phyloP scores from a whole-genome alignment of 2,797 vertebrate genomes.

The Lepilemur septentrionalis region DNA sequence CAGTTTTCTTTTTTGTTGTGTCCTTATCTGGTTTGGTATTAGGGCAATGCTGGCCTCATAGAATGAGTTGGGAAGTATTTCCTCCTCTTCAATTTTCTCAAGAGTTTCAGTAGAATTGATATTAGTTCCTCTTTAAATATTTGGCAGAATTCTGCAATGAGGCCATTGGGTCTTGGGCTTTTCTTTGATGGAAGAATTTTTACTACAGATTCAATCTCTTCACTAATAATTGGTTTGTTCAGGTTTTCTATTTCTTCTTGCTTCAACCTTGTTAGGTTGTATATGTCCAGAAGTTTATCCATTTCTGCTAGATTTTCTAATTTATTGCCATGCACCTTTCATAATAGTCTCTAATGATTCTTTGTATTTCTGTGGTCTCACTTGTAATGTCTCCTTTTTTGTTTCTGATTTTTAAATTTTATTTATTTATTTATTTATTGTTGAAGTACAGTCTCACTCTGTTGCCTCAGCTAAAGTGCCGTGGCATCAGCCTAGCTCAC shows the following conservation, averaged over 20 bases:
- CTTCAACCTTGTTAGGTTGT: not conserved
- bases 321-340: not conserved
- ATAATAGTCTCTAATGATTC: not conserved
- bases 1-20: not conserved
- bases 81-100: not conserved
- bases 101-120: not conserved
- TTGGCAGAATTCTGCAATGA: not conserved
- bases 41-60: not conserved
- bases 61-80: not conserved
- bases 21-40: not conserved
- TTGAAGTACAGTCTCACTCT: too few relatives aligned
- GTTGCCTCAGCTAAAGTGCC: too few relatives aligned
- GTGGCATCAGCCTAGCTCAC: too few relatives aligned
- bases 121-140: not conserved
- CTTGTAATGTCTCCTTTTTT: not conserved
- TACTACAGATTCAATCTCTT: not conserved
- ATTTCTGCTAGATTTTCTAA: not conserved
- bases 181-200: not conserved
- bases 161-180: not conserved
- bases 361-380: not conserved
- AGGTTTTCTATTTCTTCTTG: not conserved
- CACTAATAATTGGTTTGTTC: not conserved
- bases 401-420: not conserved
- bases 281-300: not conserved
- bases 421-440: too few relatives aligned